Percentiles rank a stretch among this genome's conserved stretches.
These are phyloP conservation scores for Alethe diademata DNA, from an alignment of 2,113 vertebrate genomes.

Conservation along the genomic window DNA sequence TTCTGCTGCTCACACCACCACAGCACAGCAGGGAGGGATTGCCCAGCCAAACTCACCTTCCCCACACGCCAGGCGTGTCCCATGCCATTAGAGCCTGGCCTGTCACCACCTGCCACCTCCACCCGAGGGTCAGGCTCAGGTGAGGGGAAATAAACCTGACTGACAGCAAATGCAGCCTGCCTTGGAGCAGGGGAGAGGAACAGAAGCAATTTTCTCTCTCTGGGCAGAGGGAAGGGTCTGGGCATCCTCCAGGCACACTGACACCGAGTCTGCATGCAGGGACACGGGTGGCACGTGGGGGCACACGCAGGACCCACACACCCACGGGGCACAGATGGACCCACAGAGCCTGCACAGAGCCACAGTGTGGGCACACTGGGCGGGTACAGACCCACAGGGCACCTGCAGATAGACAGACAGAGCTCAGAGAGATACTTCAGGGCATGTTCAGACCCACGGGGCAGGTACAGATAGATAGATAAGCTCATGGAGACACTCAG, in stretches of 20 bases:
- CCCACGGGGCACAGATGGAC: fast-evolving
- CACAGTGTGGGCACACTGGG: too few species aligned
- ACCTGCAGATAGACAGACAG: too few species aligned
- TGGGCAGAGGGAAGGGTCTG: fast-evolving
- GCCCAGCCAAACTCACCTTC: neutral
- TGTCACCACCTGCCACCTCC: neutral
- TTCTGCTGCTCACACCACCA: neutral
- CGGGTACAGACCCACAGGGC: too few species aligned
- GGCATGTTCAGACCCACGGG: too few species aligned
- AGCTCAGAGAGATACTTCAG: too few species aligned
- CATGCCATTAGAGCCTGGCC: neutral
- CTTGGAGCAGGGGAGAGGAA: neutral
- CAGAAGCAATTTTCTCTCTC: neutral
- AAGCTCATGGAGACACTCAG: too few species aligned
- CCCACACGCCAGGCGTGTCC: fast-evolving
- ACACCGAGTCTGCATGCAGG: fast-evolving
- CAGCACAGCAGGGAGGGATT: neutral
- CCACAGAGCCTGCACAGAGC: fast-evolving
- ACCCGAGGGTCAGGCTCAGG: neutral
- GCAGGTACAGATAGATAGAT: too few species aligned
- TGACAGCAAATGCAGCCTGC: fast-evolving
- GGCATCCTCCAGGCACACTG: fast-evolving
- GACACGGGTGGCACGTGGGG: fast-evolving
- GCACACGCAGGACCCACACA: too few species aligned
- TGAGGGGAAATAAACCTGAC: neutral